These are phyloP conservation scores for Saturnia japonica DNA, from an alignment of 2,888 invertebrate species.

Conservation along the genomic window DNA sequence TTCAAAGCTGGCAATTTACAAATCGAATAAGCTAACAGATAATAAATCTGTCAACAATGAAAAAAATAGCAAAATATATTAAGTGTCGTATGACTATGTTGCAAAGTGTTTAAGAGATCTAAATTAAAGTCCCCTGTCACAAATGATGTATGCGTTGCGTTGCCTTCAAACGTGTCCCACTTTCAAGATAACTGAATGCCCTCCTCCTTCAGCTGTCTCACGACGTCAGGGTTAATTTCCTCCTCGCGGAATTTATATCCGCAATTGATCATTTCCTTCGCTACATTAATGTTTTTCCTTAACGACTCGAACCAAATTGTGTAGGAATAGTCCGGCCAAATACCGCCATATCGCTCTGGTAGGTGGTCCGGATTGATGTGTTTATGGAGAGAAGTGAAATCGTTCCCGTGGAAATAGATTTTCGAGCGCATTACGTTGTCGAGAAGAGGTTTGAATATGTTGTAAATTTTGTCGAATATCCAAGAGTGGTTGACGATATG, in stretches of 20 bases:
- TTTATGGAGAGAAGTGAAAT: conserved; percentile 87
- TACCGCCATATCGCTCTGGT: conserved; percentile 87
- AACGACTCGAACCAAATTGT: conserved; percentile 87
- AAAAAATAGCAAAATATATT: not conserved
- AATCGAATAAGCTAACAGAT: not conserved
- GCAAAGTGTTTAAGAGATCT: not conserved
- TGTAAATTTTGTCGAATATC: conserved; percentile 90
- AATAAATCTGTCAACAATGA: not conserved
- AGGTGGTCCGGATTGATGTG: conserved; percentile 86
- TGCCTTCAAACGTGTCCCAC: not conserved
- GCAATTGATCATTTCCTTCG: conserved; percentile 83
- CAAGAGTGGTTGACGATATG: conserved; percentile 92
- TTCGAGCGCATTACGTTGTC: conserved; percentile 85
- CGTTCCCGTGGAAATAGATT: conserved; percentile 87
- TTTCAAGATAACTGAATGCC: conserved; percentile 55
- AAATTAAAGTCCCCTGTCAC: not conserved
- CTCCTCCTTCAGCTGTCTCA: conserved; percentile 60
- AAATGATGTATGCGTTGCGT: not conserved
- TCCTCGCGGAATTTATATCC: conserved; percentile 83
- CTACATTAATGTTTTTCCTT: conserved; percentile 78
- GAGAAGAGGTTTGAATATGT: conserved; percentile 89
- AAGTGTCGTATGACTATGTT: not conserved
- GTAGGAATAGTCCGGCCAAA: conserved; percentile 87
- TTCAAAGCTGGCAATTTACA: not conserved
- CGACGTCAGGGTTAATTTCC: conserved; percentile 63